phyloP scores from a whole-genome alignment of 2,113 vertebrate genomes.

The Lipotes vexillifer region DNA sequence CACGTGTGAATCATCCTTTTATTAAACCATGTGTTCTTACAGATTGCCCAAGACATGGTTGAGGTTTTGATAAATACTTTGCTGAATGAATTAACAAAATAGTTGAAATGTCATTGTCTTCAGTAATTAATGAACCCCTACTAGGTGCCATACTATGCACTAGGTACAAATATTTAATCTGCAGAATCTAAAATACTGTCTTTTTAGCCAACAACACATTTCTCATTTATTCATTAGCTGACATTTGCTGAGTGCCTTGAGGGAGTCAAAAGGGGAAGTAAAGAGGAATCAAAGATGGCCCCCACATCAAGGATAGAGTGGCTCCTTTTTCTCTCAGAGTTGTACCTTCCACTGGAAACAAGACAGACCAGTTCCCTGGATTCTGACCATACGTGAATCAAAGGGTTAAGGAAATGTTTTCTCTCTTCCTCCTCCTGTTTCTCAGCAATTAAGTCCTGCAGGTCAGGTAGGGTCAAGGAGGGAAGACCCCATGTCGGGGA shows the following conservation, averaged over 20 bases:
- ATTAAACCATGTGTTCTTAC: background rate
- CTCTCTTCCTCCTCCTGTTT: background rate
- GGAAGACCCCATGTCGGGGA: background rate
- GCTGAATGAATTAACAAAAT: background rate
- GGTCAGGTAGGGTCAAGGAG: background rate
- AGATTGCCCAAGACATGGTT: background rate
- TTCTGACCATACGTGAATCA: background rate
- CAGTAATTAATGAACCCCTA: background rate
- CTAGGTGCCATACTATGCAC: background rate
- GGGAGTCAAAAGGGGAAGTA: background rate
- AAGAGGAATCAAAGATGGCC: background rate
- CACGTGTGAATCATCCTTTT: background rate
- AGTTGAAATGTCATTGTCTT: background rate
- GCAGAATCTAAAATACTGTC: background rate
- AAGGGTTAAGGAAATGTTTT: background rate
- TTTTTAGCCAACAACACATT: background rate
- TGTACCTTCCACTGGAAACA: background rate
- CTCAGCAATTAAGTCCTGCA: background rate
- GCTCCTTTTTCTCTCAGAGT: background rate
- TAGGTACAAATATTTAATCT: background rate
- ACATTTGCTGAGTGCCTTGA: background rate
- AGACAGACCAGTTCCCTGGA: background rate
- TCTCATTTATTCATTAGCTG: background rate
- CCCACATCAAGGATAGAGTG: background rate
- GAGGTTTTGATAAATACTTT: background rate